These are phyloP conservation scores for Acronicta alni DNA, from an alignment of 2,888 invertebrate genomes.

Conservation along the genomic window DNA sequence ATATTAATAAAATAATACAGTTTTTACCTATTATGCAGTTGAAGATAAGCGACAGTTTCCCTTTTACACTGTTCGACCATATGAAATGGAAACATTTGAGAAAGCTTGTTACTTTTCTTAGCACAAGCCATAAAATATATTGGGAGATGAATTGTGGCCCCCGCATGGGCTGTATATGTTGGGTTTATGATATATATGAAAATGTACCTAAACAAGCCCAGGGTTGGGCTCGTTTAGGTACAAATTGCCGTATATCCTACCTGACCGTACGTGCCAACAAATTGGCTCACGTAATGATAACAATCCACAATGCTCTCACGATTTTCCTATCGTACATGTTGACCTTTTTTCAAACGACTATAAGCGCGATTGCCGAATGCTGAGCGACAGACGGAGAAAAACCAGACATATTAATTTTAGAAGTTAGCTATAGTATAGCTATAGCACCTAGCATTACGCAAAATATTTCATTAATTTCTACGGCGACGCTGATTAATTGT, in stretches of 20 bases:
- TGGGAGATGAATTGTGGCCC: conserved; percentile 50
- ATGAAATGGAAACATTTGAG: conserved; percentile 37
- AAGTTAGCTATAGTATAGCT: conserved; percentile 28
- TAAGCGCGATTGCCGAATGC: conserved; percentile 9
- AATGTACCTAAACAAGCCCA: conserved; percentile 48
- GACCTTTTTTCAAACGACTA: conserved; percentile 33
- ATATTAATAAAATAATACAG: too few relatives aligned
- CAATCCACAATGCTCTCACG: conserved; percentile 47
- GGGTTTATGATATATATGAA: conserved; percentile 48
- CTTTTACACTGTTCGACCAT: too few relatives aligned
- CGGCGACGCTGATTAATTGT: neutral
- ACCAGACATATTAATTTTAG: conserved; percentile 17
- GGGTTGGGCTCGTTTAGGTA: too few relatives aligned
- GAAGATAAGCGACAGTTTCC: too few relatives aligned
- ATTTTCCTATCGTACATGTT: conserved; percentile 41
- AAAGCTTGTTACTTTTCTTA: conserved; percentile 53
- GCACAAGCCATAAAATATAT: conserved; percentile 55
- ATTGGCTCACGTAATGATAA: conserved; percentile 53
- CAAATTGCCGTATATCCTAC: conserved; percentile 59
- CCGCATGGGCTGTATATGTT: conserved; percentile 38
- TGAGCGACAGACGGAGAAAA: conserved; percentile 4
- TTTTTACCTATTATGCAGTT: too few relatives aligned
- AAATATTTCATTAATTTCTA: conserved; percentile 8
- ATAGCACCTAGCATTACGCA: neutral
- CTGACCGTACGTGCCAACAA: conserved; percentile 53